These are phyloP conservation scores for Trematomus loennbergii DNA, from an alignment of 2,113 vertebrate species.

Conservation along the genomic window DNA sequence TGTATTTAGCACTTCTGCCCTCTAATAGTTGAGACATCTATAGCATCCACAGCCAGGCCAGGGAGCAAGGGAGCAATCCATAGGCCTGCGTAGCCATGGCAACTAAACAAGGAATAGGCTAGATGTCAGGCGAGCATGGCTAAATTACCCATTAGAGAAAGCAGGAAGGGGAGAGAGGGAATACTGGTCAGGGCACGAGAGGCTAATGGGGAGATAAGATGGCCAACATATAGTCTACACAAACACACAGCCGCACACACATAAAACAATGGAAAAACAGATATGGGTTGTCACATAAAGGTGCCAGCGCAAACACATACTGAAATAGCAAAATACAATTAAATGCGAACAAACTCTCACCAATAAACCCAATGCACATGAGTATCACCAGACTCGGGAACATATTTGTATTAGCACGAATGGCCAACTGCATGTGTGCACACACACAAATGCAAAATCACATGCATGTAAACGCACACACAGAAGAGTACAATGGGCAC, in stretches of 20 bases:
- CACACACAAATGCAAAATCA: neutral
- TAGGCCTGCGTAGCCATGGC: constrained; percentile 85
- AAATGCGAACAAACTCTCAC: constrained; percentile 37
- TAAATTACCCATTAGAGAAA: constrained; percentile 88
- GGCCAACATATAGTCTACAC: constrained; percentile 76
- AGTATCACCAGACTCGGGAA: constrained; percentile 5
- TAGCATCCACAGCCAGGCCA: constrained; percentile 79
- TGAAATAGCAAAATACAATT: constrained; percentile 56
- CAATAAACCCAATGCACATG: constrained; percentile 13
- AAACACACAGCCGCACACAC: constrained; percentile 37
- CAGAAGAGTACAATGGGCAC: constrained; percentile 54
- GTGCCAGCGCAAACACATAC: constrained; percentile 31
- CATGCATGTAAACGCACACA: constrained; percentile 21
- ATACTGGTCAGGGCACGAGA: constrained; percentile 83
- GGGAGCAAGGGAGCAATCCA: constrained; percentile 82
- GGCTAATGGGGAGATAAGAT: constrained; percentile 86
- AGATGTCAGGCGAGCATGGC: constrained; percentile 87
- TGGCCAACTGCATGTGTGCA: neutral
- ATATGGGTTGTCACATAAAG: constrained; percentile 50
- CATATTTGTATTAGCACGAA: constrained; percentile 2
- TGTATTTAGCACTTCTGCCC: constrained; percentile 69
- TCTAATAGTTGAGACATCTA: constrained; percentile 83
- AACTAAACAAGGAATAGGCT: constrained; percentile 88
- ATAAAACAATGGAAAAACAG: constrained; percentile 42
- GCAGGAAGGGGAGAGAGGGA: constrained; percentile 81